Evolutionary conservation across 2,113 vertebrate species (phyloP).

Genomic region (Sapajus apella): DNA sequence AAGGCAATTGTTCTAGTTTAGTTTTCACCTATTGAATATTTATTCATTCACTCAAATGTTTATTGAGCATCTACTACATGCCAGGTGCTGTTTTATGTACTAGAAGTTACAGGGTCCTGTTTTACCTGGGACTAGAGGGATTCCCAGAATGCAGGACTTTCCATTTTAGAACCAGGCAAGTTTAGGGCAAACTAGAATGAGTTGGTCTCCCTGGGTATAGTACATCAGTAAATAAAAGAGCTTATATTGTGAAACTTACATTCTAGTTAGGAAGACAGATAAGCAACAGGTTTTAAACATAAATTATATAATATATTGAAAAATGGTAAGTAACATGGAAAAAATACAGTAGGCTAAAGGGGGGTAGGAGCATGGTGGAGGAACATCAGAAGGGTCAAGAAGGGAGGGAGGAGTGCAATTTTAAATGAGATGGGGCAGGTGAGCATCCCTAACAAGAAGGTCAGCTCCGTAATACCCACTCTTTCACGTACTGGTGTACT

Average conservation of each 20-base stretch:
- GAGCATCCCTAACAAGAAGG: background rate
- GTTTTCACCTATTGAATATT: background rate
- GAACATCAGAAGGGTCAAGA: background rate
- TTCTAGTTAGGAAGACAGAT: background rate
- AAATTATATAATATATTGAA: background rate
- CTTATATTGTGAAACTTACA: background rate
- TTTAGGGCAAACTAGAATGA: background rate
- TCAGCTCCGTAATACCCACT: too few relatives aligned
- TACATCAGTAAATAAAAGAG: background rate
- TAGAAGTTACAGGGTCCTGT: background rate
- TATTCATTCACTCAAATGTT: too few relatives aligned
- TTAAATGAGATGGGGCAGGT: background rate
- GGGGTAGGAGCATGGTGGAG: rapidly evolving
- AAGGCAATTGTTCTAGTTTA: background rate
- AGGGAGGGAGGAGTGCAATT: rapidly evolving
- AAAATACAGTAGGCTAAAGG: background rate
- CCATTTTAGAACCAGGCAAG: background rate
- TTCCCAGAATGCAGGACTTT: background rate
- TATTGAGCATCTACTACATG: background rate
- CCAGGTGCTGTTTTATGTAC: rapidly evolving
- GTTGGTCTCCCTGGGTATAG: background rate
- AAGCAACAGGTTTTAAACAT: background rate
- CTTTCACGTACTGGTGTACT: too few relatives aligned
- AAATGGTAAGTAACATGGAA: background rate
- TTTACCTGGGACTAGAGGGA: background rate